A percentile compares a stretch with the other conserved stretches of the same genome.
These are phyloP conservation scores for Psittacula echo DNA, from an alignment of 2,797 vertebrate species.

Conservation along the genomic window DNA sequence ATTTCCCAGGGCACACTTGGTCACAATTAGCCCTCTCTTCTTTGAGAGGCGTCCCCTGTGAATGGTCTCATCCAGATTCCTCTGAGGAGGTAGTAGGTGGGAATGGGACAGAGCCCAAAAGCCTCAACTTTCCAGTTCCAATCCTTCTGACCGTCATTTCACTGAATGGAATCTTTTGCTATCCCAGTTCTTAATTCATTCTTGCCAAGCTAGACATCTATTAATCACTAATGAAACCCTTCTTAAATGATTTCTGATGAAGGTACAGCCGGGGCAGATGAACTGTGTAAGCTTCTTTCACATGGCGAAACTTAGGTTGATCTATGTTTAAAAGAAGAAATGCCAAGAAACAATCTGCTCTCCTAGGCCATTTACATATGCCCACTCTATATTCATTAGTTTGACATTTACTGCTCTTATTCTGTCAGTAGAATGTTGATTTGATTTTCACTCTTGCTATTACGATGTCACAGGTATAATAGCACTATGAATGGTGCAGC, in stretches of 20 bases:
- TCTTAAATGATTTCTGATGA: neutral
- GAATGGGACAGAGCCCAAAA: neutral
- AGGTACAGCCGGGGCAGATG: neutral
- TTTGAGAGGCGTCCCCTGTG: neutral
- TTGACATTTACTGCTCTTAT: slow-evolving; percentile 37
- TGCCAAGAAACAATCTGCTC: neutral
- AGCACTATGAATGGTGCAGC: neutral
- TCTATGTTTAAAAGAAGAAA: neutral
- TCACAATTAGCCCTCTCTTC: neutral
- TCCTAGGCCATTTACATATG: slow-evolving; percentile 25
- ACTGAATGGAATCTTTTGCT: neutral
- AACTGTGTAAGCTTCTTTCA: neutral
- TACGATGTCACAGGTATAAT: slow-evolving; percentile 20
- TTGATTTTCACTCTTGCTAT: slow-evolving; percentile 33
- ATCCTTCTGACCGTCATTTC: neutral
- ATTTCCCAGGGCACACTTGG: neutral
- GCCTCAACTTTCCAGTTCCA: neutral
- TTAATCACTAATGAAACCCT: neutral
- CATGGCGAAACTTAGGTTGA: neutral
- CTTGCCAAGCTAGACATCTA: neutral
- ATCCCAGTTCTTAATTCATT: neutral
- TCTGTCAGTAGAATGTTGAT: slow-evolving; percentile 34
- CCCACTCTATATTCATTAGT: slow-evolving; percentile 24
- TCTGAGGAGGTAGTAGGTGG: neutral
- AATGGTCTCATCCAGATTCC: neutral